Conservation (phyloP, 2,888 invertebrate species). For the Hirtodrosophila cameraria region DNA sequence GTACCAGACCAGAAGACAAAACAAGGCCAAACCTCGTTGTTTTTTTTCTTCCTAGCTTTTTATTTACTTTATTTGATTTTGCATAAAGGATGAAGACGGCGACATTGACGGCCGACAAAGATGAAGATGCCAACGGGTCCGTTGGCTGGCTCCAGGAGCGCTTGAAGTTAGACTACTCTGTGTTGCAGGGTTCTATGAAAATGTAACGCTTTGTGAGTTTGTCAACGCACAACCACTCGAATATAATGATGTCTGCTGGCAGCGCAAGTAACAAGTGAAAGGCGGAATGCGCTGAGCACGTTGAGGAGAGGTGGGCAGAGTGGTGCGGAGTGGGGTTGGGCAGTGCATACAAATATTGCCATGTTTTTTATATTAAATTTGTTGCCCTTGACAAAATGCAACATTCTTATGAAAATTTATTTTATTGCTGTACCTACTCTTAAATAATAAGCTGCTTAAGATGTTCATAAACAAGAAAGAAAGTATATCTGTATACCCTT, state of each 20-base stretch:
- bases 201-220: slow-evolving; percentile 69
- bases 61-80: slow-evolving; percentile 68
- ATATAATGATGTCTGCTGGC: slow-evolving; percentile 72
- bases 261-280: slow-evolving; percentile 44
- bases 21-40: slow-evolving; percentile 22
- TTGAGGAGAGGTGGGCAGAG: neutral
- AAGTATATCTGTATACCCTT: too few relatives aligned
- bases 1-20: slow-evolving; percentile 34
- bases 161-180: neutral
- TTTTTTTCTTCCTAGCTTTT: slow-evolving; percentile 43
- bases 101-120: slow-evolving; percentile 29
- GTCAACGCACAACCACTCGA: slow-evolving; percentile 69
- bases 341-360: slow-evolving; percentile 39
- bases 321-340: slow-evolving; percentile 9
- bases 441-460: slow-evolving; percentile 14
- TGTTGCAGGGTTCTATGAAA: slow-evolving; percentile 28
- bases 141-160: slow-evolving; percentile 6
- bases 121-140: slow-evolving; percentile 18
- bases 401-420: neutral
- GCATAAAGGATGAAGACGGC: slow-evolving; percentile 69
- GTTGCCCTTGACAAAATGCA: slow-evolving; percentile 41
- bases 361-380: slow-evolving; percentile 59
- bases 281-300: slow-evolving; percentile 8
- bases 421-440: slow-evolving; percentile 29
- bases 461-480: neutral